Conservation (phyloP, 1,140 invertebrate species). For the Drosophila teissieri region DNA sequence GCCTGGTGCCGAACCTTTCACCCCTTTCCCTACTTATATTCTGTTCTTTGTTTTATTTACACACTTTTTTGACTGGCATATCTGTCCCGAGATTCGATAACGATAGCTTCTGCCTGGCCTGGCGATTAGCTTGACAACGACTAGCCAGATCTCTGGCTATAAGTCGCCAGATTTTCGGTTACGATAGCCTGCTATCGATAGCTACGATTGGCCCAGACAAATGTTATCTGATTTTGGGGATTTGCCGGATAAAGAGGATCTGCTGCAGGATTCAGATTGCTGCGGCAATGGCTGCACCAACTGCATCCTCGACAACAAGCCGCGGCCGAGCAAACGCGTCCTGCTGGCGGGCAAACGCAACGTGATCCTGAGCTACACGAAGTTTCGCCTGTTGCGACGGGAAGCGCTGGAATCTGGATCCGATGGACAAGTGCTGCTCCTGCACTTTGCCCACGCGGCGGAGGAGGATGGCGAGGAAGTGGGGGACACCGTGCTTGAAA, state of each 20-base stretch:
- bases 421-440: conserved; percentile 41
- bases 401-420: conserved; percentile 2
- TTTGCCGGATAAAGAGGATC: conserved; percentile 14
- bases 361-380: conserved; percentile 55
- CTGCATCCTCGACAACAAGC: conserved; percentile 73
- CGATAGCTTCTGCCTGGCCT: not conserved
- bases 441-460: conserved; percentile 52
- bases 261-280: conserved; percentile 57
- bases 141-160: not conserved
- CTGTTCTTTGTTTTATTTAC: conserved; percentile 40
- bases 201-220: not conserved
- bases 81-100: conserved; percentile 9
- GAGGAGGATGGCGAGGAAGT: not conserved
- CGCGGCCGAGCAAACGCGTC: conserved; percentile 42
- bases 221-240: not conserved
- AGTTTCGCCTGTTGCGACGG: conserved; percentile 52
- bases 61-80: conserved; percentile 24
- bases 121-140: not conserved
- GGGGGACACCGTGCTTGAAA: conserved; percentile 57
- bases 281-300: conserved; percentile 83
- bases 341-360: conserved; percentile 62
- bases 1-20: conserved; percentile 17
- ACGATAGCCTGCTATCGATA: not conserved
- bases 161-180: not conserved
- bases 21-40: not conserved